Base-by-base conservation (phyloP, 2,797 vertebrate genomes). In the Remorina albescens region DNA sequence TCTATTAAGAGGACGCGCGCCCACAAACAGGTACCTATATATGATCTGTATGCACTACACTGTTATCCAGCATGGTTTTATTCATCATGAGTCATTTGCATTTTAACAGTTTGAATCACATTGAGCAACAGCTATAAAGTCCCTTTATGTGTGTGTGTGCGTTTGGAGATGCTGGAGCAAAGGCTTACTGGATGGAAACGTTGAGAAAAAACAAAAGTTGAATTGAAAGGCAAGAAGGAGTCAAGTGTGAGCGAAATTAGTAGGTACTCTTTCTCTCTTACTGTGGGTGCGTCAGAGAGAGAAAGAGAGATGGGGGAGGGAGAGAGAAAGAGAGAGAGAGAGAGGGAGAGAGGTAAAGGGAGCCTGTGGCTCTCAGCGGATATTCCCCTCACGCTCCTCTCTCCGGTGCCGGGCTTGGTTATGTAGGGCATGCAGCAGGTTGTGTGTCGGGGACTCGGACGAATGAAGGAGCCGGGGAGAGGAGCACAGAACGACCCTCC, bases 381-480 rank as follows among this genome's bases (percentile, higher is more conserved):
- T 85, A 92, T 91, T 90, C 91, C 81, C 81, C 83, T 90, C 91
- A 89, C 87, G 84, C 87, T 61, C 72, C 84, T 50, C 80, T 85
- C 80, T 55, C 71, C 84, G 67, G 71, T 77, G 60, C 80, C 66
- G 85, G 77, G 83, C 77, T 80, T 74, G 42, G 65, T 39, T 89
- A 90, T 91, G 81, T 92, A 89, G 91, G 92, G 87, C 91, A 90
- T 86, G 88, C 92, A 92, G 91, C 92, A 92, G 92, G 89, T 90
- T 92, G 89, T 81, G 89, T 81, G 86, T 84, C 71, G 87, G 65
- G 79, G 85, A 87, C 78, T 81, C 78, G 84, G 85, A 76, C 84
- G 50, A 81, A 44, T 65, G 63, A 18, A 67, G 67, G 58, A 70
- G 72, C 73, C n/a, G 54, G 34, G 44, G 68, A 57, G 67, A 67